Evolutionary conservation across 2,888 invertebrate genomes (phyloP).

Genomic region (Cerastis leucographa): DNA sequence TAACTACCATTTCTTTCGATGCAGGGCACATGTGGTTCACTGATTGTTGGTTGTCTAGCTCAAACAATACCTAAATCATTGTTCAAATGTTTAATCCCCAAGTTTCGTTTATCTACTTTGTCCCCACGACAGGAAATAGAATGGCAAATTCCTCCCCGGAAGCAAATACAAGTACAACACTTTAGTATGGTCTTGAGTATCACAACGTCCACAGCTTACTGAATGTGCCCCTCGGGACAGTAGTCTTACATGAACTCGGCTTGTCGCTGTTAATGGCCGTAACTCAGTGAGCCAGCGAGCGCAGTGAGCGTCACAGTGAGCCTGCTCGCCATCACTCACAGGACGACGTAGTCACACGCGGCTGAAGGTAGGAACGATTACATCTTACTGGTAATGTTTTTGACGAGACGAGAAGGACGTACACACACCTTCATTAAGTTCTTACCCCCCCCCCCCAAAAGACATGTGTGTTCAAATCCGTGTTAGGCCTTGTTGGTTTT

Average conservation of each 20-base stretch:
- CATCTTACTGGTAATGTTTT: background rate
- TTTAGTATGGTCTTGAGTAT: background rate
- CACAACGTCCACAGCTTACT: background rate
- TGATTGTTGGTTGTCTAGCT: background rate
- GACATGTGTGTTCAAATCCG: too few relatives aligned
- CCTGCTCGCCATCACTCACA: background rate
- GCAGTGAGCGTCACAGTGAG: background rate
- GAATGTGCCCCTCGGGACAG: background rate
- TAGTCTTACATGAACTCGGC: background rate
- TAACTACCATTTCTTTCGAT: background rate
- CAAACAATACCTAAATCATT: too few relatives aligned
- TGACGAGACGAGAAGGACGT: too few relatives aligned
- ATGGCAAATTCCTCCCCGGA: background rate
- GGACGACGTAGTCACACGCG: background rate
- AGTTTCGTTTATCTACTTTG: too few relatives aligned
- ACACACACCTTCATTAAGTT: too few relatives aligned
- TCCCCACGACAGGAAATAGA: too few relatives aligned
- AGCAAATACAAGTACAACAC: background rate
- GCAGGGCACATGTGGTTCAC: background rate
- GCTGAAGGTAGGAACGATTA: background rate
- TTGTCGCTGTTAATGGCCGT: background rate
- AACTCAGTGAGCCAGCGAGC: background rate
- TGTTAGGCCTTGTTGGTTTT: too few relatives aligned
- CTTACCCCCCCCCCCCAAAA: too few relatives aligned
- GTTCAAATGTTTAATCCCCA: too few relatives aligned